phyloP scores from a whole-genome alignment of 2,888 invertebrate genomes.

The Athalia rosae region DNA sequence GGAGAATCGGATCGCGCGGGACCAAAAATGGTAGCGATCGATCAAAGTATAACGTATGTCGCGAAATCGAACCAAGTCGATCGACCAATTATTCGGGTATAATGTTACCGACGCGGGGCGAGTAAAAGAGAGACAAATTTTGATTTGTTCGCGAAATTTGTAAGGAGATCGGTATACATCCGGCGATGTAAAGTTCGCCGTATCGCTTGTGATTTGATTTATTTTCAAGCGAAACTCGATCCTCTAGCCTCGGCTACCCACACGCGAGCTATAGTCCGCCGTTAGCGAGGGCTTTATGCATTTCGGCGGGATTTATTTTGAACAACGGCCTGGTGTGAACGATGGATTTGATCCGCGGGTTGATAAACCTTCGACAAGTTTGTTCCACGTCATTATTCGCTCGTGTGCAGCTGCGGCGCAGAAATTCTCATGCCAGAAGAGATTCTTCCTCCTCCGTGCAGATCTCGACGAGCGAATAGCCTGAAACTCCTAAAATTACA shows the following conservation, averaged over 20 bases:
- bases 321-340: not conserved
- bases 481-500: constrained; percentile 41
- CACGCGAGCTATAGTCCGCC: too few relatives aligned
- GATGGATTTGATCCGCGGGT: constrained; percentile 23
- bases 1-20: constrained; percentile 2
- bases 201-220: too few relatives aligned
- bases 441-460: constrained; percentile 1
- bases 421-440: not conserved
- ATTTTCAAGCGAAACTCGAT: too few relatives aligned
- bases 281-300: not conserved
- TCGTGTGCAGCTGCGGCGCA: not conserved
- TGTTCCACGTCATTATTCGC: constrained; percentile 20
- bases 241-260: too few relatives aligned
- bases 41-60: too few relatives aligned
- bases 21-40: not conserved
- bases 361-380: constrained; percentile 44
- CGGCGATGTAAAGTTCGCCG: too few relatives aligned
- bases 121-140: too few relatives aligned
- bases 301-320: constrained; percentile 25
- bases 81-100: too few relatives aligned
- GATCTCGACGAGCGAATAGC: not conserved
- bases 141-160: too few relatives aligned
- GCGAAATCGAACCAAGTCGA: too few relatives aligned
- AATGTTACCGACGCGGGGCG: too few relatives aligned
- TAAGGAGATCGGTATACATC: too few relatives aligned